Base-by-base conservation (phyloP, 2,888 invertebrate genomes). In the Drosophila anomelani region DNA sequence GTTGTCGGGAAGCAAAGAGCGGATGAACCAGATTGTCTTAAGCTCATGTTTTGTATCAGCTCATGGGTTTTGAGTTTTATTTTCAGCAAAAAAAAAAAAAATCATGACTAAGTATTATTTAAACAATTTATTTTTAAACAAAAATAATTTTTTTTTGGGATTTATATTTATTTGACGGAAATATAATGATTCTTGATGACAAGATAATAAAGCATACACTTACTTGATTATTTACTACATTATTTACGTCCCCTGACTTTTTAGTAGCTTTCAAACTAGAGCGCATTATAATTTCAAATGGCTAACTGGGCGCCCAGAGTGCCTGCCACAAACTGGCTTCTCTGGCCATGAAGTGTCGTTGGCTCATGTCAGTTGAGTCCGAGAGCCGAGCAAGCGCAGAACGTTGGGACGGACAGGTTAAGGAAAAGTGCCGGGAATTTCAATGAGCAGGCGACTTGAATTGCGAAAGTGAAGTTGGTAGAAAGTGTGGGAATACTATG, bases 251-350 rank as follows among this genome's bases (percentile, higher is more conserved):
- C 29, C 5, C 4, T 26, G 26, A 13, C 5, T 26, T 53, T 23
- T 20, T 36, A 53, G 64, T 54, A 20, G 51, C 12, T 49, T 13
- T n/a, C 26, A 46, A 64, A 60, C 43, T 61, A 51, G 71, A 39
- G 20, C 68, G 70, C 77, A 81, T 81, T 81, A 75, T 61, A 85
- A 79, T 82, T 77, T 62, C 68, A 76, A 85, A 80, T 83, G 62
- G 29, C 38, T n/a, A 8, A 56, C 55, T 67, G 32, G 44, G 38
- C n/a, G 47, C 46, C 15, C 6, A 20, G 49, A 39, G 5, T 34
- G 49, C 39, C 8, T 29, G 49, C 43, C 54, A 23, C 34, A 29
- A 12, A 41, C 17, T 38, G 29, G 15, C 29, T 41, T 51, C 36
- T 39, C 54, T 75, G 70, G 29, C 73, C 63, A 55, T 61, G 76